Percentiles rank a stretch among this genome's conserved stretches.
These are phyloP conservation scores for Zygaena filipendulae DNA, from an alignment of 2,888 invertebrate species.

Conservation along the genomic window DNA sequence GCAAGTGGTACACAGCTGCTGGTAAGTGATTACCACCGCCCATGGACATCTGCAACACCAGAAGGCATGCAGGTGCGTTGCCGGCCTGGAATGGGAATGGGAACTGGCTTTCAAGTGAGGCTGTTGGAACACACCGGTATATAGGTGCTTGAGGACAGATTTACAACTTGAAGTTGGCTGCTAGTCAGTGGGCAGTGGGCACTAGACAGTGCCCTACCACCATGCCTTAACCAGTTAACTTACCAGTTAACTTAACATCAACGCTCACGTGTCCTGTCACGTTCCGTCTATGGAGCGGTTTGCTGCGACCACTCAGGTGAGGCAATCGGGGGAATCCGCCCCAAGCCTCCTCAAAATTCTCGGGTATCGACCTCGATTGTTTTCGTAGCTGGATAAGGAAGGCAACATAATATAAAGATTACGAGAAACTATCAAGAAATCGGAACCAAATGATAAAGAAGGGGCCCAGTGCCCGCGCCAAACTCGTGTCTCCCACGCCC, in stretches of 20 bases:
- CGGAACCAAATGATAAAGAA: background rate
- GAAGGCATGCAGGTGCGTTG: no score
- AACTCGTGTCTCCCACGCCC: background rate
- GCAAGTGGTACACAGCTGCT: no score
- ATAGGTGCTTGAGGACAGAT: no score
- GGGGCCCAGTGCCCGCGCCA: background rate
- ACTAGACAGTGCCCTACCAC: no score
- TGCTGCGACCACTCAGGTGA: conserved; percentile 59
- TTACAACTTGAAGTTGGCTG: no score
- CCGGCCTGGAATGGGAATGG: no score
- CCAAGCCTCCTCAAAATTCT: conserved; percentile 38
- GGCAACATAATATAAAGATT: conserved; percentile 1
- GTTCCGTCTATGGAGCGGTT: conserved; percentile 57
- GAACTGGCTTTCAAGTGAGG: no score
- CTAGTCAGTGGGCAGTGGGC: no score
- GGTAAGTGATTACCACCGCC: no score
- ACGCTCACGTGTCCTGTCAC: conserved; percentile 23
- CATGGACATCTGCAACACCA: no score
- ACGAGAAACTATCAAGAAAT: background rate
- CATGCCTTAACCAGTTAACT: no score
- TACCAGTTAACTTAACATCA: conserved; percentile 26
- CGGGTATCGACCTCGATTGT: conserved; percentile 19
- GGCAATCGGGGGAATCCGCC: conserved; percentile 59
- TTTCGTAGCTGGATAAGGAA: conserved; percentile 21
- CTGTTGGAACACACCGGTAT: no score